Evolutionary conservation across 2,113 vertebrate genomes (phyloP).

Genomic region (Melospiza georgiana): DNA sequence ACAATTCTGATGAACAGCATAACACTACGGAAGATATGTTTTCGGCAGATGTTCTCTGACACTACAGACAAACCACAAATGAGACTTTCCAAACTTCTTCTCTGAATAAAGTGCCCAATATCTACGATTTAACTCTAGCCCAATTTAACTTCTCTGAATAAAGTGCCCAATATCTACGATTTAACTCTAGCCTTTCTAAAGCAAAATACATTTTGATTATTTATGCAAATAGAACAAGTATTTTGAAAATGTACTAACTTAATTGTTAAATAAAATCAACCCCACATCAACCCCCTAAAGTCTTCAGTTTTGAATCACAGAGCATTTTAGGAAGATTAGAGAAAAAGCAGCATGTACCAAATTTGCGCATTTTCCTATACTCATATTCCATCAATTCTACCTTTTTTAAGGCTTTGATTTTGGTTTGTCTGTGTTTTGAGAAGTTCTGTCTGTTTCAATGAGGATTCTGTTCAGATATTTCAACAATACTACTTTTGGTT

Average conservation of each 20-base stretch:
- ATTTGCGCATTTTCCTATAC: not conserved
- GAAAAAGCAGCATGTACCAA: accelerated
- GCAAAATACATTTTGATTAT: not conserved
- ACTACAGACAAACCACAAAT: not conserved
- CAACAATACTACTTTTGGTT: not conserved
- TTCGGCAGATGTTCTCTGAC: not conserved
- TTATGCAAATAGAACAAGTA: not conserved
- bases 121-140: not conserved
- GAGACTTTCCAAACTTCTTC: not conserved
- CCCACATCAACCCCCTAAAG: not conserved
- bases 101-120: not conserved
- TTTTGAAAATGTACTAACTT: not conserved
- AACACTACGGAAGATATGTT: not conserved
- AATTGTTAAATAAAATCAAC: not conserved
- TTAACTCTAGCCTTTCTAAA: not conserved
- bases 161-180: not conserved
- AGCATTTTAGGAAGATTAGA: not conserved
- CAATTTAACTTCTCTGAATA: not conserved
- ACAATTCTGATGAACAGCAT: not conserved
- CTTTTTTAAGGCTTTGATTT: not conserved
- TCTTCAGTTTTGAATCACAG: not conserved
- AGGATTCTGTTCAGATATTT: not conserved
- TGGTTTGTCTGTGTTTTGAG: not conserved
- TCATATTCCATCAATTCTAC: not conserved
- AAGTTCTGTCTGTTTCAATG: not conserved